Percentiles rank a stretch among this genome's conserved stretches.
Conservation (phyloP, 2,797 vertebrate species). For the Enteromius radiatus region DNA sequence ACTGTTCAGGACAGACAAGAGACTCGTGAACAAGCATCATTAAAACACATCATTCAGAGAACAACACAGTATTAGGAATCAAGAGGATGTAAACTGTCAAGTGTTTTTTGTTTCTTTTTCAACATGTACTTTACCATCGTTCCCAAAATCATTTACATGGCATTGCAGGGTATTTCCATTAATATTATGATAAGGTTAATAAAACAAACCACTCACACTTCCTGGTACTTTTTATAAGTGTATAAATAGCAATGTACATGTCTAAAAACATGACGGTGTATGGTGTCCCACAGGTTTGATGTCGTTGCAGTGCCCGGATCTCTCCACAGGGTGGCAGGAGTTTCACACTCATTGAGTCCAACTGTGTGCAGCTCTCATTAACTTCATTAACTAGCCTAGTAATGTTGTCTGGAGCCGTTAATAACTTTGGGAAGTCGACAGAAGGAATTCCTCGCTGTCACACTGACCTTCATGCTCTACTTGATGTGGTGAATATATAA, state of each 20-base stretch:
- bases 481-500: slow-evolving; percentile 26
- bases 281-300: background rate
- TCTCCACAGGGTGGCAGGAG: background rate
- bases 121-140: background rate
- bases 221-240: background rate
- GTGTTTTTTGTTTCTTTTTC: background rate
- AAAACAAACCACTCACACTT: background rate
- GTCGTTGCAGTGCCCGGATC: background rate
- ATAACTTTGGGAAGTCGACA: background rate
- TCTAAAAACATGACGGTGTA: background rate
- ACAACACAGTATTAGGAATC: no score
- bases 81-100: background rate
- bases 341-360: background rate
- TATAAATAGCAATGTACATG: background rate
- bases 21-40: no score
- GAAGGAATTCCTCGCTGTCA: background rate
- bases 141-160: background rate
- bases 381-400: background rate
- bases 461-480: slow-evolving; percentile 8
- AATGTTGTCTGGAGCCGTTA: background rate
- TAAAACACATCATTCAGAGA: no score
- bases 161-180: background rate
- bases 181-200: background rate
- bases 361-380: background rate
- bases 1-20: no score